Percentiles rank a stretch among this genome's conserved stretches.
Evolutionary conservation across 2,888 invertebrate species (phyloP).

Genomic region (Unio pictorum): DNA sequence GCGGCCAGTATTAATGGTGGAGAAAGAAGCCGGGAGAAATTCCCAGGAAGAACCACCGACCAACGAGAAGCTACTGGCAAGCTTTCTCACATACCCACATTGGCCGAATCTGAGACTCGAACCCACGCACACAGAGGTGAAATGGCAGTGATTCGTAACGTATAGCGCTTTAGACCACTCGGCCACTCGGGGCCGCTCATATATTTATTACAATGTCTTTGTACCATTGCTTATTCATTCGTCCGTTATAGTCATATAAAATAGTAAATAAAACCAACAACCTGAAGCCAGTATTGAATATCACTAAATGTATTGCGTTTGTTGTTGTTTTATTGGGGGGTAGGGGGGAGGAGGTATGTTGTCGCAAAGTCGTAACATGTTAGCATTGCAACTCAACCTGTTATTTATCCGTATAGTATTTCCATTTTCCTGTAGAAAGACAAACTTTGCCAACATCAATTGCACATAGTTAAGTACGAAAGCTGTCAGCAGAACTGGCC

Average conservation of each 20-base stretch:
- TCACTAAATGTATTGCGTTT: not conserved
- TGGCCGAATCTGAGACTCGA: too few relatives aligned
- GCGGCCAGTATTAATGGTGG: too few relatives aligned
- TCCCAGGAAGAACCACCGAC: too few relatives aligned
- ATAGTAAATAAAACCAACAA: not conserved
- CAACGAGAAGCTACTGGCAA: too few relatives aligned
- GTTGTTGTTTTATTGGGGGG: slow-evolving; percentile 26
- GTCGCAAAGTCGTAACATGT: slow-evolving; percentile 26
- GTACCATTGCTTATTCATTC: not conserved
- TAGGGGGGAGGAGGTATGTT: slow-evolving; percentile 7
- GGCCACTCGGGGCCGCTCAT: too few relatives aligned
- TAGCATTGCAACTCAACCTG: slow-evolving; percentile 47
- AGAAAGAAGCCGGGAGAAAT: too few relatives aligned
- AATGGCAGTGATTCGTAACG: too few relatives aligned
- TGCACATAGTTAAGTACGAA: slow-evolving; percentile 44
- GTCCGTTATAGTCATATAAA: not conserved
- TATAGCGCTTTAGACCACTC: too few relatives aligned
- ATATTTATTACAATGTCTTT: not conserved
- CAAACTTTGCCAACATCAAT: slow-evolving; percentile 41
- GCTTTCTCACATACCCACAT: too few relatives aligned
- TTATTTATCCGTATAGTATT: slow-evolving; percentile 53
- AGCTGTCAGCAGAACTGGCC: slow-evolving; percentile 39
- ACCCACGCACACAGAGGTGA: too few relatives aligned
- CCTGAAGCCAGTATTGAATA: not conserved
- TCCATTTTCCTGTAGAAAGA: slow-evolving; percentile 55